A percentile compares a stretch with the other conserved stretches of the same genome.
Conservation (phyloP, 1,140 invertebrate species). For the Copidosoma floridanum region DNA sequence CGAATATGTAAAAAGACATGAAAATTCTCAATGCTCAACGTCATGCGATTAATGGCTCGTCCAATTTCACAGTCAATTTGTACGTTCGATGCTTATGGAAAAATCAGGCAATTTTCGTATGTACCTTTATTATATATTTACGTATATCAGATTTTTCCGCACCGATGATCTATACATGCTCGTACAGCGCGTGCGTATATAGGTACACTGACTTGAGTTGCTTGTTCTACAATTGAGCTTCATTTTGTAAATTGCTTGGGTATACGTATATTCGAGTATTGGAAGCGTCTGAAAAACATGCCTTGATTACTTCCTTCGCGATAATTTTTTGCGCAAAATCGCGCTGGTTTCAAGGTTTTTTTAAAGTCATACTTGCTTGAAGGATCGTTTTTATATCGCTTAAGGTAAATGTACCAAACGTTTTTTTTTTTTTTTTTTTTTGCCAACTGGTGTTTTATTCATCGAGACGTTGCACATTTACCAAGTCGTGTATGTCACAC, state of each 20-base stretch:
- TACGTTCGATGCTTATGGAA: not conserved
- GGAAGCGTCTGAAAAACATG: not conserved
- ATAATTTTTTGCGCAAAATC: constrained; percentile 8
- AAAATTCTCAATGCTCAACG: not conserved
- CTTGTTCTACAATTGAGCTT: not conserved
- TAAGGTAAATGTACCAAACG: no score
- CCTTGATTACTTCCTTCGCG: not conserved
- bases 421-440: no score
- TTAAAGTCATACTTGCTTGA: not conserved
- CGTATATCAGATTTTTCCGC: constrained; percentile 11
- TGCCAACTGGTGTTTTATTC: no score
- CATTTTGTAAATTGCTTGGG: not conserved
- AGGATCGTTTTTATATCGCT: no score
- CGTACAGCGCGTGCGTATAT: no score
- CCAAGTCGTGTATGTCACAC: no score
- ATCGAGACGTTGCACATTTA: no score
- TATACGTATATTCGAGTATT: no score
- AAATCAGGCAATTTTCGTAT: not conserved
- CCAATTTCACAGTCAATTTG: constrained; percentile 2
- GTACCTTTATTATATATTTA: no score
- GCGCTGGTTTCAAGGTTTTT: not conserved
- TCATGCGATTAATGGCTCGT: not conserved
- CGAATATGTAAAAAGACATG: no score
- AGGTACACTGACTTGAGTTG: no score
- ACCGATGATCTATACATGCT: not conserved